Evolutionary conservation across 1,140 invertebrate genomes (phyloP).

Genomic region (Pseudomyrmex gracilis): DNA sequence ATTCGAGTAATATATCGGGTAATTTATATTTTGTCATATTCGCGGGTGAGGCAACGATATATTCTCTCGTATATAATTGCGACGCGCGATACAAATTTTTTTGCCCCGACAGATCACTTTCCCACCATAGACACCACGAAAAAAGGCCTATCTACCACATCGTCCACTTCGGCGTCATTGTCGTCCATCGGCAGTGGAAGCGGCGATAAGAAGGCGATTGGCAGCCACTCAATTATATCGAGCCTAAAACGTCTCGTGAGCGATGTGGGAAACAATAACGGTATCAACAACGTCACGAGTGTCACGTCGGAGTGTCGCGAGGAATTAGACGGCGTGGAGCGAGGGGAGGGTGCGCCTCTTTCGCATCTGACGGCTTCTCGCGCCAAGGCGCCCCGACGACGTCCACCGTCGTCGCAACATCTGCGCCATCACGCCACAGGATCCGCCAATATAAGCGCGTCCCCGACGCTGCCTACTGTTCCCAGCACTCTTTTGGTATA

Average conservation of each 20-base stretch:
- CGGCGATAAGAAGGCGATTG: slow-evolving; percentile 76
- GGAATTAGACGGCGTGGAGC: slow-evolving; percentile 87
- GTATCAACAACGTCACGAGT: slow-evolving; percentile 72
- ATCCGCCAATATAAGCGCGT: slow-evolving; percentile 51
- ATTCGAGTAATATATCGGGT: slow-evolving; percentile 64
- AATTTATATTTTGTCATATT: neutral
- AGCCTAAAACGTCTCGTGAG: slow-evolving; percentile 80
- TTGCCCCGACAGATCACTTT: slow-evolving; percentile 32
- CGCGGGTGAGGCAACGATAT: too few relatives aligned
- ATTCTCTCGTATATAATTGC: neutral
- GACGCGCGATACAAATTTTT: neutral
- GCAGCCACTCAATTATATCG: slow-evolving; percentile 76
- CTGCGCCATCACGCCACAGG: slow-evolving; percentile 77
- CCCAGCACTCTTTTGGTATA: slow-evolving; percentile 67
- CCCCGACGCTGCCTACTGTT: slow-evolving; percentile 51
- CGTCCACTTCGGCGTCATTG: slow-evolving; percentile 63
- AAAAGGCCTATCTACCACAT: slow-evolving; percentile 66
- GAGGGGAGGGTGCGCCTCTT: slow-evolving; percentile 86
- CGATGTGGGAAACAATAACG: slow-evolving; percentile 75
- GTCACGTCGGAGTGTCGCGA: slow-evolving; percentile 76
- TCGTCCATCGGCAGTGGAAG: slow-evolving; percentile 51
- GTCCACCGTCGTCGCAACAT: slow-evolving; percentile 87
- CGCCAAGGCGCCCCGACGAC: slow-evolving; percentile 88
- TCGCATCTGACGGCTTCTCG: slow-evolving; percentile 88
- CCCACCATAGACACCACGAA: slow-evolving; percentile 58